These are phyloP conservation scores for Aphelenchoides besseyi DNA, from an alignment of 1,140 invertebrate genomes.

Conservation along the genomic window DNA sequence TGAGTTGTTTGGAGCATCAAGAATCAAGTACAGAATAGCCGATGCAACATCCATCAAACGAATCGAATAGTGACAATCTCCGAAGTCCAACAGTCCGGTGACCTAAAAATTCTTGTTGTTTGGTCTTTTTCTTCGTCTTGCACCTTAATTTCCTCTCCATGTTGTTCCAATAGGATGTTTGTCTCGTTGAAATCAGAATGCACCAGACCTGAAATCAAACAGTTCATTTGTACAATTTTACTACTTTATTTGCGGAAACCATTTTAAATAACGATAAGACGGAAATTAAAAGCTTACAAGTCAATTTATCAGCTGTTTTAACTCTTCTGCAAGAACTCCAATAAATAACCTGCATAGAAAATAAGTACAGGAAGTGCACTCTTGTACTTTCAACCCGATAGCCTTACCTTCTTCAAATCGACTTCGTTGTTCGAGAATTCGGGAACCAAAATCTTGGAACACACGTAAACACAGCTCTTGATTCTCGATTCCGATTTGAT, in stretches of 20 bases:
- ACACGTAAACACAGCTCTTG: background rate
- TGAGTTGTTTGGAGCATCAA: background rate
- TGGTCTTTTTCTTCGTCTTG: background rate
- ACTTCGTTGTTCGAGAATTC: background rate
- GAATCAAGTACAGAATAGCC: conserved; percentile 13
- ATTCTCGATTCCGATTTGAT: background rate
- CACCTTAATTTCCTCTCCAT: conserved; percentile 4
- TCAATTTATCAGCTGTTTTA: no score
- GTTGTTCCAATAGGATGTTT: conserved; percentile 17
- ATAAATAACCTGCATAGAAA: no score
- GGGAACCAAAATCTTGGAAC: background rate
- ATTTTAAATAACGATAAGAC: background rate
- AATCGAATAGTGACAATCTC: conserved; percentile 22
- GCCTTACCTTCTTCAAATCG: conserved; percentile 14
- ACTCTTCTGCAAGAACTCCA: no score
- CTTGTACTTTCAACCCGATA: no score
- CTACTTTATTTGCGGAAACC: conserved; percentile 3
- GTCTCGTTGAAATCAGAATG: conserved; percentile 26
- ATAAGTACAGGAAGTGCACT: no score
- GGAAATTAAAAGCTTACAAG: no score
- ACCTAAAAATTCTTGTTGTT: background rate
- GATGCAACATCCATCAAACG: conserved; percentile 1
- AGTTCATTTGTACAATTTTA: background rate
- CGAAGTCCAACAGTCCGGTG: conserved; percentile 22
- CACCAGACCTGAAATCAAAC: conserved; percentile 20